Conservation (phyloP, 2,113 vertebrate species). For the Anthoscopus minutus region DNA sequence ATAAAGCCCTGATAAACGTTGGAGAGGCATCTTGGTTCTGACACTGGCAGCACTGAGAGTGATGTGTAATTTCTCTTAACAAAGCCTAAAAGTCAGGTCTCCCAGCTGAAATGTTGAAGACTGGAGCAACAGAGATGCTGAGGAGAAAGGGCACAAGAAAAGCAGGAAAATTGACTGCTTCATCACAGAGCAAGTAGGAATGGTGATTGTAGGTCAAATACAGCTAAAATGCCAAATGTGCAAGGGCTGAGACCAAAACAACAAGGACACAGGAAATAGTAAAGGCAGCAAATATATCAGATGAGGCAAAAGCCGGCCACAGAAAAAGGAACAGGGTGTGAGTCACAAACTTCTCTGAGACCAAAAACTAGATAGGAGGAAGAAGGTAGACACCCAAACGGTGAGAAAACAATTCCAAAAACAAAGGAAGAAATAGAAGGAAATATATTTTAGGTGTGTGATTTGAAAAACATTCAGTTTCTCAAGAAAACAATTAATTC, state of each 20-base stretch:
- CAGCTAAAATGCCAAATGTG: neutral
- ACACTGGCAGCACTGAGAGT: neutral
- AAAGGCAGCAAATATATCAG: constrained; percentile 19
- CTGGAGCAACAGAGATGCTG: neutral
- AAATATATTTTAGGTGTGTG: neutral
- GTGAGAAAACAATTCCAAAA: neutral
- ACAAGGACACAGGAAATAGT: constrained; percentile 23
- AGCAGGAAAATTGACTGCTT: neutral
- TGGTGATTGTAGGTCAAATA: neutral
- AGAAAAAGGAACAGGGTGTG: constrained; percentile 33
- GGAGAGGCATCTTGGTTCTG: neutral
- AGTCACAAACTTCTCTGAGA: constrained; percentile 32
- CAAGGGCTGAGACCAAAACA: neutral
- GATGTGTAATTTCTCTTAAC: neutral
- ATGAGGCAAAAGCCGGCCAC: neutral
- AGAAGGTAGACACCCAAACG: neutral
- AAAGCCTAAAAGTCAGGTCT: neutral
- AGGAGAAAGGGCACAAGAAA: neutral
- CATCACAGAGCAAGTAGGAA: neutral
- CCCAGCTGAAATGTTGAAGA: neutral
- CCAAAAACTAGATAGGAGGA: neutral
- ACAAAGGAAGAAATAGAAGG: neutral
- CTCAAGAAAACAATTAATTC: neutral
- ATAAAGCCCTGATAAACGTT: neutral
- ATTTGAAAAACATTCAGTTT: neutral